Evolutionary conservation across 2,797 vertebrate species (phyloP), one percentile per base, ranked within the genome.

Genomic region (Capromys pilorides): DNA sequence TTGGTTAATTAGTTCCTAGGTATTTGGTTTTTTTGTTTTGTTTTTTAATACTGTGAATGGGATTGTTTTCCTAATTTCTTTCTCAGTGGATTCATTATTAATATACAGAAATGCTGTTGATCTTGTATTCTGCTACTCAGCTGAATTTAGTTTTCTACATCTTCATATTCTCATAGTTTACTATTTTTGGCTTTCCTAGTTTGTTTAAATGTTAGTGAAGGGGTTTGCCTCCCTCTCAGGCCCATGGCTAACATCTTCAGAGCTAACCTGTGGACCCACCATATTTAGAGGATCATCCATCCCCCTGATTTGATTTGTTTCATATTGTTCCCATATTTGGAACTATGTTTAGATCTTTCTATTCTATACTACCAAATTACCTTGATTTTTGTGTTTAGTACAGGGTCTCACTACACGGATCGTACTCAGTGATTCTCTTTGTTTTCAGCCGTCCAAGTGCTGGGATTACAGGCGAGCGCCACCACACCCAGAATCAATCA

Each of bases 261-360:
- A 73, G n/a, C 79, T 94, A 59, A 66, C 51, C 69, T 91, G n/a
- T 89, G 87, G 6, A 26, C 41, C 26, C 57, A 41, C 13, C 57
- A 61, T 16, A 33, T 31, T 62, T 62, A 69, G 54, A 36, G 45
- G 41, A 22, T 83, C 85, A 69, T 83, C 2, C 2, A 1, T 69
- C 22, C 64, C 24, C 41, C 22, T 8, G 6, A 62, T n/a, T 57
- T 69, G 84, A 11, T 86, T 71, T 78, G 19, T 45, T 21, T 33
- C 36, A 13, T 22, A 73, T n/a, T 69, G 18, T 54, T 75, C 6
- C 5, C 26, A 33, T 33, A 9, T 8, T 57, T 87, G 83, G 6
- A 99, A 77, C 7, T 77, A 1, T 62, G 18, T 83, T 33, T 88
- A 62, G 26, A 57, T 71, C 86, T 61, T 24, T 61, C 59, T 86